A percentile compares a stretch with the other conserved stretches of the same genome.
These are phyloP conservation scores for Petrolisthes manimaculis DNA, from an alignment of 2,888 invertebrate genomes.

Conservation along the genomic window DNA sequence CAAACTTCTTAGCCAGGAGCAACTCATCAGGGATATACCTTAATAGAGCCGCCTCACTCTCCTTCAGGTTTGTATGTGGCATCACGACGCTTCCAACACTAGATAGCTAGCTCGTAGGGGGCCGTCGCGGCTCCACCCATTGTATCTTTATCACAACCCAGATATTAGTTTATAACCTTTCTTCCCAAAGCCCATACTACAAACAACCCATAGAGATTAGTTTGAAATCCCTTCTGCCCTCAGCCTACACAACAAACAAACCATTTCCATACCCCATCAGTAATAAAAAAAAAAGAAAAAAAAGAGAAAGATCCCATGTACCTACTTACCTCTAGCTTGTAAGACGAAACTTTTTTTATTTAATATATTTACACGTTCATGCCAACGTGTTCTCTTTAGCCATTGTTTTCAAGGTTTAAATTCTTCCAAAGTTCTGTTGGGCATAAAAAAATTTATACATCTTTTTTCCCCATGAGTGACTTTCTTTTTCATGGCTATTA, in stretches of 20 bases:
- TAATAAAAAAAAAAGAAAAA: slow-evolving; percentile 17
- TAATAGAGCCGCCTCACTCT: slow-evolving; percentile 42
- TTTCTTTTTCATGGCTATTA: slow-evolving; percentile 14
- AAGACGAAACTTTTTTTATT: slow-evolving; percentile 25
- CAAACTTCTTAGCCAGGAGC: slow-evolving; percentile 47
- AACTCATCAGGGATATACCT: slow-evolving; percentile 56
- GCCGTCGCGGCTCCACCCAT: not conserved
- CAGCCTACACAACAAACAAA: too few relatives aligned
- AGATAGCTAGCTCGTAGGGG: slow-evolving; percentile 40
- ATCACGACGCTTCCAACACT: slow-evolving; percentile 52
- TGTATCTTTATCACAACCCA: slow-evolving; percentile 12
- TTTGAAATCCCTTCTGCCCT: not conserved
- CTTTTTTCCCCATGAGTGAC: slow-evolving; percentile 12
- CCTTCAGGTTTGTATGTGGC: slow-evolving; percentile 49
- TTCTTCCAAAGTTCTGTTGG: slow-evolving; percentile 20
- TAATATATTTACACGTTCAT: slow-evolving; percentile 37
- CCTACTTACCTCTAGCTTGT: slow-evolving; percentile 42
- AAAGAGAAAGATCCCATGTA: slow-evolving; percentile 29
- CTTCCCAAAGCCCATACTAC: not conserved
- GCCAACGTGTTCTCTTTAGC: slow-evolving; percentile 12
- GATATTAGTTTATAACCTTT: slow-evolving; percentile 28
- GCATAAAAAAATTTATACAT: slow-evolving; percentile 22
- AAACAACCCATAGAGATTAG: not conserved
- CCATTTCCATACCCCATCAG: not conserved
- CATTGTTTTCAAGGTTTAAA: too few relatives aligned